Evolutionary conservation across 2,113 vertebrate species (phyloP).

Genomic region (Penelope pileata): DNA sequence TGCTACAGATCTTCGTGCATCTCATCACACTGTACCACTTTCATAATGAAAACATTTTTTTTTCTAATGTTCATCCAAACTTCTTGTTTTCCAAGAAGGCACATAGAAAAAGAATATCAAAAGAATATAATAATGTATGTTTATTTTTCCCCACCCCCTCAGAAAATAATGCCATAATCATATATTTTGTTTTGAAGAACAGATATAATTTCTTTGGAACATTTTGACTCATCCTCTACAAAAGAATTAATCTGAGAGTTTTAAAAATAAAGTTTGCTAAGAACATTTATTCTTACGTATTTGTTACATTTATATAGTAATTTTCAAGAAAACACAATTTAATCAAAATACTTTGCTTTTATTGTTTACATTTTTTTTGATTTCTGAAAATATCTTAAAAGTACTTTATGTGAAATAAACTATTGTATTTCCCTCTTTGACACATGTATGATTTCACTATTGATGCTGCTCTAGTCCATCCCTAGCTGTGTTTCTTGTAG

Average conservation of each 20-base stretch:
- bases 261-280: neutral
- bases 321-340: neutral
- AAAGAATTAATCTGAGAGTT: neutral
- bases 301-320: neutral
- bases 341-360: neutral
- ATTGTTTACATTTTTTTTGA: neutral
- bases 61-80: neutral
- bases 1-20: neutral
- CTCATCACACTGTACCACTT: accelerated
- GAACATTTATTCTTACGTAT: neutral
- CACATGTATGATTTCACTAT: neutral
- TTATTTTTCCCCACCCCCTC: neutral
- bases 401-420: neutral
- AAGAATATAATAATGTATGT: neutral
- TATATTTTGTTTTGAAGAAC: neutral
- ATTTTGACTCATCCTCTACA: neutral
- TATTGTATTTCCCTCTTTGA: neutral
- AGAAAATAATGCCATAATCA: neutral
- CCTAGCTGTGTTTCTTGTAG: neutral
- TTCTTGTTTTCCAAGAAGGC: neutral
- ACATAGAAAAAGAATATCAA: neutral
- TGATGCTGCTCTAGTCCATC: neutral
- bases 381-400: neutral
- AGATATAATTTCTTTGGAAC: neutral
- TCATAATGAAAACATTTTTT: neutral